Conservation (phyloP, 64 coral and sea anemone species). For the Anthopleura sola region DNA sequence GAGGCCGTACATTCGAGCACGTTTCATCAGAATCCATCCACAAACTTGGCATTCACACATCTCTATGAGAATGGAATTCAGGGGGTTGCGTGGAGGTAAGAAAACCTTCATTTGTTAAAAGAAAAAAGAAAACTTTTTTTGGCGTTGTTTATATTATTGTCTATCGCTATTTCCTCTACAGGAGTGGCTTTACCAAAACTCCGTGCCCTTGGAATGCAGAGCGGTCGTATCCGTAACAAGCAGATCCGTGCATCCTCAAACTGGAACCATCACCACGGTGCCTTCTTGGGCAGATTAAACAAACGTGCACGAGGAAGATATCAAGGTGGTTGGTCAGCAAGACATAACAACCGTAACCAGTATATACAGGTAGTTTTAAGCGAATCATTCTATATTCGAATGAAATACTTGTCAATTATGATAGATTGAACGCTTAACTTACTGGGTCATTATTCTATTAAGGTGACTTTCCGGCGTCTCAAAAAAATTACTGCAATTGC, state of each 20-base stretch:
- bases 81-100: not conserved
- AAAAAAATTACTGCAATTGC: too few relatives aligned
- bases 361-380: conserved; percentile 51
- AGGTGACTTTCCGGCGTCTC: too few relatives aligned
- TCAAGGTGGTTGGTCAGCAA: conserved; percentile 36
- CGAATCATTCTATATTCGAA: too few relatives aligned
- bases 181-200: not conserved
- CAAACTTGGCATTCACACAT: conserved; percentile 52
- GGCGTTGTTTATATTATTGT: too few relatives aligned
- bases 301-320: not conserved
- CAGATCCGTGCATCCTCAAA: conserved; percentile 39
- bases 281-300: conserved; percentile 55
- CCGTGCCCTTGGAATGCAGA: conserved; percentile 65
- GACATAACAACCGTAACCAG: conserved; percentile 52
- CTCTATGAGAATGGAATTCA: conserved; percentile 42
- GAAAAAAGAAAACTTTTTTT: too few relatives aligned
- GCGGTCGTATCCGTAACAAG: conserved; percentile 39
- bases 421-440: too few relatives aligned
- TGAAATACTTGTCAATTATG: too few relatives aligned
- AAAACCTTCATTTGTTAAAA: not conserved
- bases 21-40: conserved; percentile 50
- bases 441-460: too few relatives aligned
- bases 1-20: conserved; percentile 19
- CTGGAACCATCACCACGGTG: conserved; percentile 62
- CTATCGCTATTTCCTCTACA: not conserved